A percentile compares a stretch with the other conserved stretches of the same genome.
These are phyloP conservation scores for Collichthys lucidus DNA, from an alignment of 2,113 vertebrate species.

Conservation along the genomic window DNA sequence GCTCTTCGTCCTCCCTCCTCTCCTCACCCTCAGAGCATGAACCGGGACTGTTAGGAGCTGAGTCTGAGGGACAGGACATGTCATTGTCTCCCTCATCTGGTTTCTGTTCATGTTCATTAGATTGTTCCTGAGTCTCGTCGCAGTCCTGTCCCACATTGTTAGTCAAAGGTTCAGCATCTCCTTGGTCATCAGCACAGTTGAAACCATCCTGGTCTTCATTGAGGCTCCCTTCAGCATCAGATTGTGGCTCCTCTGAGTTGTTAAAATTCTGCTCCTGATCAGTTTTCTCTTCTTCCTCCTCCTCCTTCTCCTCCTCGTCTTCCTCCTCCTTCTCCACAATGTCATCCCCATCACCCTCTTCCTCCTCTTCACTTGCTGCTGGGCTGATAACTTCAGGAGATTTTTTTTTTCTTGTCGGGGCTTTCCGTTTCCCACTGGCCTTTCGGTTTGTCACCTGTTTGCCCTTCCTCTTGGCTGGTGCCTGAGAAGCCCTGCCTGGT, in stretches of 20 bases:
- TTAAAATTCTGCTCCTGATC: slow-evolving; percentile 44
- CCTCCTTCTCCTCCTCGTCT: neutral
- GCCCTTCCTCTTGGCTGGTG: slow-evolving; percentile 85
- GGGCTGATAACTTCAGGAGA: slow-evolving; percentile 81
- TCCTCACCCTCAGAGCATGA: slow-evolving; percentile 6
- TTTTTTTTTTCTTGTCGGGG: slow-evolving; percentile 76
- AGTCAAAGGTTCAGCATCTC: neutral
- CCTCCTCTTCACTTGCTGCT: slow-evolving; percentile 81
- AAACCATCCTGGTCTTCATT: slow-evolving; percentile 41
- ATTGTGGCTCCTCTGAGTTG: slow-evolving; percentile 43
- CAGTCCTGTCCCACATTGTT: slow-evolving; percentile 39
- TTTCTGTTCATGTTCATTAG: slow-evolving; percentile 17
- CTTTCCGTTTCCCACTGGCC: slow-evolving; percentile 87
- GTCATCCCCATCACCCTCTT: slow-evolving; percentile 41
- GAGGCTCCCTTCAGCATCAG: slow-evolving; percentile 46
- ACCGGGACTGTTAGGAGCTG: too few relatives aligned
- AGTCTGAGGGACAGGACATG: slow-evolving; percentile 27
- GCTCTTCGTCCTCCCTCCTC: slow-evolving; percentile 32
- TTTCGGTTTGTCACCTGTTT: slow-evolving; percentile 83
- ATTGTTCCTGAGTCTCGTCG: slow-evolving; percentile 55
- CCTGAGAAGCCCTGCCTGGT: slow-evolving; percentile 49
- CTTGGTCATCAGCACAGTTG: slow-evolving; percentile 39
- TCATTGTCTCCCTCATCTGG: slow-evolving; percentile 19
- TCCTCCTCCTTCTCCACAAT: slow-evolving; percentile 19
- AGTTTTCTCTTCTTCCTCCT: slow-evolving; percentile 31